phyloP scores from a whole-genome alignment of 2,797 vertebrate species.

The Eupleurogrammus muticus region DNA sequence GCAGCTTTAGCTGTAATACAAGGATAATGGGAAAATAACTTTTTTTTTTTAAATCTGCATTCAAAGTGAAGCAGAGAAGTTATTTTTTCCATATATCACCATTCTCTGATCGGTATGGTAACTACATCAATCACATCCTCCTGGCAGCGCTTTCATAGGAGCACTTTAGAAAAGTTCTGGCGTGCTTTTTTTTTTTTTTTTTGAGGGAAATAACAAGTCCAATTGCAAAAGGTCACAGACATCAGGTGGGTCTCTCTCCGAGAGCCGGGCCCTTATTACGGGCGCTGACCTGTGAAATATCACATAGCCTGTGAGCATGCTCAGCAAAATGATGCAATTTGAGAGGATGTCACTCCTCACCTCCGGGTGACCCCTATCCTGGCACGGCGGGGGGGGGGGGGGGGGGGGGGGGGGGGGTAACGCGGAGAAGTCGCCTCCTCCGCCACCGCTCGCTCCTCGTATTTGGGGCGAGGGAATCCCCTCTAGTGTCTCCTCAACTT shows the following conservation, averaged over 20 bases:
- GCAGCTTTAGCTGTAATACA: not conserved
- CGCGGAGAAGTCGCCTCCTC: constrained; percentile 14
- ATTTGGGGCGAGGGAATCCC: constrained; percentile 40
- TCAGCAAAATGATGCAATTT: constrained; percentile 86
- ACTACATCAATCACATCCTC: constrained; percentile 31
- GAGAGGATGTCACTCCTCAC: constrained; percentile 82
- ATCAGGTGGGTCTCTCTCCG: constrained; percentile 79
- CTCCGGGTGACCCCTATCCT: constrained; percentile 66
- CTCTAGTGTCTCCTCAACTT: constrained; percentile 2
- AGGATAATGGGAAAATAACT: not conserved
- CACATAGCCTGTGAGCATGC: constrained; percentile 74
- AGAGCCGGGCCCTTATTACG: constrained; percentile 74
- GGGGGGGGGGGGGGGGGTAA: constrained; percentile 41
- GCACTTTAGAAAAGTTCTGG: constrained; percentile 55
- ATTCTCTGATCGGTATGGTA: not conserved
- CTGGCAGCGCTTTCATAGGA: constrained; percentile 27
- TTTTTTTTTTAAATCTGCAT: too few species aligned
- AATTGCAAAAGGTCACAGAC: constrained; percentile 82
- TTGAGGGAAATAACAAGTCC: constrained; percentile 75
- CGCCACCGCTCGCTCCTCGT: constrained; percentile 6
- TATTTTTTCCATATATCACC: not conserved
- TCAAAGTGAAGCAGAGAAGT: too few species aligned
- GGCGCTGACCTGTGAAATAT: constrained; percentile 85
- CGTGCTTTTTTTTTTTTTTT: constrained; percentile 13
- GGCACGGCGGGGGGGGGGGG: constrained; percentile 44